Base-by-base conservation (phyloP, 2,113 vertebrate genomes). In the Tupaia chinensis region DNA sequence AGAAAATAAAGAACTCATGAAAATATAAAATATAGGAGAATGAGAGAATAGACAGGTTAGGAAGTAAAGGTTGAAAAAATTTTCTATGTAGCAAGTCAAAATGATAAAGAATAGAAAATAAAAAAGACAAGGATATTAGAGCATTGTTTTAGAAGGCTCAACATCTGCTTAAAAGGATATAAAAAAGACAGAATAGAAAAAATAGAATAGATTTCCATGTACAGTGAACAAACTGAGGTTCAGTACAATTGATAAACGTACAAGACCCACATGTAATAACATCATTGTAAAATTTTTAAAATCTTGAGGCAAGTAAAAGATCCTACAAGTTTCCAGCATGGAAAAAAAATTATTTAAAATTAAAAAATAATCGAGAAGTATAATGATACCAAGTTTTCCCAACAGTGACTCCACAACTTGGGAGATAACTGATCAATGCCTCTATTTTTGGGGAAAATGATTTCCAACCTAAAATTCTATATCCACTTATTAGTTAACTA, bases 371-470 rank as follows among this genome's bases (percentile, higher is more conserved):
- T 72, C 58, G 54, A 79, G 60, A 29, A 53, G 78, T 23, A 61
- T 32, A 92, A 70, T 84, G 77, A 66, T 15, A 87, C 23, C 14
- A 32, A 53, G 5, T 61, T 85, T 89, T 96, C 34, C 77, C 29
- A 70, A 58, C 2, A 81, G 63, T 87, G 27, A 78, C n/a, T 65
- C 58, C 16, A 66, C 53, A 86, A 34, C 7, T 17, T 56, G 53
- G 61, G 69, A 68, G 53, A 79, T 7, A 93, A 25, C 25, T 68
- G 7, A 79, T 72, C 15, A 84, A 65, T 80, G 54, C 54, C n/a
- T 95, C 92, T 16, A 25, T 73, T 61, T 69, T 80, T 65, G 78
- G 17, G 70, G 34, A 68, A 96, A 91, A 54, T 91, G 13, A 85
- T 79, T 89, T 88, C 23, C 12, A 69, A 89, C 19, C 29, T 63